Evolutionary conservation across 2,113 vertebrate species (phyloP).

Genomic region (Romanogobio albipinnatus): DNA sequence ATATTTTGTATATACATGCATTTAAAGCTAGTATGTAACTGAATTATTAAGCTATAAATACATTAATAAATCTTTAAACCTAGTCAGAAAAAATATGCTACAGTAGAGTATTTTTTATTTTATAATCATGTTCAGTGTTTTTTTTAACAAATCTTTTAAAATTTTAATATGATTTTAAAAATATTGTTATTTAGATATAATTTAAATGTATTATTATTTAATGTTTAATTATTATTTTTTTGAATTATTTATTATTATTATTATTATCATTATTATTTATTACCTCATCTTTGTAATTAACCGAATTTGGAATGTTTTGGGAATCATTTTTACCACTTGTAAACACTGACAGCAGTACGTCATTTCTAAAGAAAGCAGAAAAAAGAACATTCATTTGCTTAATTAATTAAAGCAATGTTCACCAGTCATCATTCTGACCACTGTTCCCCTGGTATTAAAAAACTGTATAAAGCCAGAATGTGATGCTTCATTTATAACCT

Average conservation of each 20-base stretch:
- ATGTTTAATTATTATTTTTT: no score
- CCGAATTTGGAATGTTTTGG: neutral
- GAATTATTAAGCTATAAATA: neutral
- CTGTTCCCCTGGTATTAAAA: conserved; percentile 18
- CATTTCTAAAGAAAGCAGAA: neutral
- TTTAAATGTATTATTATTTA: no score
- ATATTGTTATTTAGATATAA: no score
- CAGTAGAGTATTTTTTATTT: neutral
- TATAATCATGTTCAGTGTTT: neutral
- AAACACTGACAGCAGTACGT: neutral
- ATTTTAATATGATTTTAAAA: no score
- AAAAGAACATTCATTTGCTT: neutral
- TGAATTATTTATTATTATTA: neutral
- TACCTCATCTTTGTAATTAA: neutral
- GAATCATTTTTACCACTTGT: neutral
- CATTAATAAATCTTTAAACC: neutral
- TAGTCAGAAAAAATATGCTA: neutral
- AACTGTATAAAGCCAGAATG: neutral
- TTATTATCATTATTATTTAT: neutral
- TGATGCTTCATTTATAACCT: conserved; percentile 41
- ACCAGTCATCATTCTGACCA: conserved; percentile 15
- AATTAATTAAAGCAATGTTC: conserved; percentile 18
- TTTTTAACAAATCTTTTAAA: neutral
- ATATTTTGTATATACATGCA: neutral
- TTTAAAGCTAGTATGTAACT: no score